Evolutionary conservation across 2,797 vertebrate genomes (phyloP).

Genomic region (Neostethus bicornis): DNA sequence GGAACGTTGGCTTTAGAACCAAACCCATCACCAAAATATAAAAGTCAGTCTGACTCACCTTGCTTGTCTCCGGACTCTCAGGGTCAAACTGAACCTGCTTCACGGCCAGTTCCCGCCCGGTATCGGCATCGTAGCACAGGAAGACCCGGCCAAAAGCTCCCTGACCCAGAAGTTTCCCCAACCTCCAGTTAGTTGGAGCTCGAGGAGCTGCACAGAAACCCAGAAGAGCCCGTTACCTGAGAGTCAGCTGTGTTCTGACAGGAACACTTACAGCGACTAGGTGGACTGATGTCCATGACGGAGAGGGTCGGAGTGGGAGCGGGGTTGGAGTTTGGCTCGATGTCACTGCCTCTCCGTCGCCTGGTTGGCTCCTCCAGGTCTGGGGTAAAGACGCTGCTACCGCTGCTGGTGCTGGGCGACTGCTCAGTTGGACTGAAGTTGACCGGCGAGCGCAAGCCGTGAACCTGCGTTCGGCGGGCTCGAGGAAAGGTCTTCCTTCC

Average conservation of each 20-base stretch:
- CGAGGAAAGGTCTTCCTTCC: conserved; percentile 98
- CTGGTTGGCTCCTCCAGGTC: conserved; percentile 90
- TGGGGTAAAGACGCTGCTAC: conserved; percentile 93
- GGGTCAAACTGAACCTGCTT: conserved; percentile 99
- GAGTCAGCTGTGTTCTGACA: not conserved
- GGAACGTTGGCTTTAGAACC: not conserved
- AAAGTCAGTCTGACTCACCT: no score
- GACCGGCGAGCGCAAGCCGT: conserved; percentile 91
- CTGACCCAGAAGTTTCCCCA: conserved; percentile 95
- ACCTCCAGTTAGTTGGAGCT: conserved; percentile 96
- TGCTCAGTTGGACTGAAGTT: conserved; percentile 96
- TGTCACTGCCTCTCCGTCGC: conserved; percentile 92
- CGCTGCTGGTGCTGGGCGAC: conserved; percentile 93
- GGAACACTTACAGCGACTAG: conserved; percentile 91
- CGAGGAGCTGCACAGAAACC: conserved; percentile 84
- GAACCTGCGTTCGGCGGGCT: conserved; percentile 93
- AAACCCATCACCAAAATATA: no score
- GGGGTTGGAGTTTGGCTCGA: conserved; percentile 84
- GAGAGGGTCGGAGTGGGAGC: conserved; percentile 80
- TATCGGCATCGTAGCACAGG: conserved; percentile 96
- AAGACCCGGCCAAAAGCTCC: conserved; percentile 96
- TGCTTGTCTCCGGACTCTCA: conserved; percentile 96
- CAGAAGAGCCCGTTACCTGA: not conserved
- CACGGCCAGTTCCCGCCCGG: conserved; percentile 93
- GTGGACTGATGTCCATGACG: conserved; percentile 98